These are phyloP conservation scores for Cepaea hortensis DNA, from an alignment of 2,888 invertebrate species.

Conservation along the genomic window DNA sequence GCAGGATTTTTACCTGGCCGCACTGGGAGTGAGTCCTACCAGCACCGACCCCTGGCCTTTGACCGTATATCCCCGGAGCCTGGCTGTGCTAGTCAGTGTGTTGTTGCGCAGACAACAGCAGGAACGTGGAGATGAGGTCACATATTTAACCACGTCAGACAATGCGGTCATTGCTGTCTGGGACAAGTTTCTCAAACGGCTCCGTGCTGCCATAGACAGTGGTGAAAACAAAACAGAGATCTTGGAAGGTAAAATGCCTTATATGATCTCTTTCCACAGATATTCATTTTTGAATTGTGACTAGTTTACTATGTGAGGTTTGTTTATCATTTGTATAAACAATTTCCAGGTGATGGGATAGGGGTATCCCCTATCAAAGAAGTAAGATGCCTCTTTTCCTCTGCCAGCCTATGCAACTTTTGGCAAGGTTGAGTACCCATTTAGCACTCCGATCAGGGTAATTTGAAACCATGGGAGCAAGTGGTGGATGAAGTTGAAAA, in stretches of 20 bases:
- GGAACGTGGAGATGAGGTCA: constrained; percentile 79
- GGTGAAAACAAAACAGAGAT: constrained; percentile 64
- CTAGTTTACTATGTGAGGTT: too few species aligned
- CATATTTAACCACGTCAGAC: constrained; percentile 84
- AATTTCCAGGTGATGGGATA: too few species aligned
- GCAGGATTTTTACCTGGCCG: constrained; percentile 83
- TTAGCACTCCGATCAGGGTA: too few species aligned
- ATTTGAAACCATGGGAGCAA: too few species aligned
- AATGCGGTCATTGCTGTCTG: constrained; percentile 92
- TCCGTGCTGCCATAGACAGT: constrained; percentile 89
- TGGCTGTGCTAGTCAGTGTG: constrained; percentile 88
- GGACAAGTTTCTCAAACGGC: constrained; percentile 91
- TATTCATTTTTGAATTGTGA: too few species aligned
- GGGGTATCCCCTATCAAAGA: too few species aligned
- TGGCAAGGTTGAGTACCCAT: too few species aligned
- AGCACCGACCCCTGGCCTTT: constrained; percentile 83
- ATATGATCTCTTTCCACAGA: too few species aligned
- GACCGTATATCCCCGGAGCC: constrained; percentile 86
- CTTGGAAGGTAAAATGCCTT: constrained; percentile 64
- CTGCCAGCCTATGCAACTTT: too few species aligned
- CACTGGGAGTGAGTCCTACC: constrained; percentile 84
- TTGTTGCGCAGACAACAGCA: constrained; percentile 80
- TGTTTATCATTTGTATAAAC: too few species aligned
- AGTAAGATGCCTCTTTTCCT: too few species aligned
- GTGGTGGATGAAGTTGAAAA: too few species aligned